phyloP scores from a whole-genome alignment of 2,113 vertebrate genomes.

The Physeter macrocephalus region DNA sequence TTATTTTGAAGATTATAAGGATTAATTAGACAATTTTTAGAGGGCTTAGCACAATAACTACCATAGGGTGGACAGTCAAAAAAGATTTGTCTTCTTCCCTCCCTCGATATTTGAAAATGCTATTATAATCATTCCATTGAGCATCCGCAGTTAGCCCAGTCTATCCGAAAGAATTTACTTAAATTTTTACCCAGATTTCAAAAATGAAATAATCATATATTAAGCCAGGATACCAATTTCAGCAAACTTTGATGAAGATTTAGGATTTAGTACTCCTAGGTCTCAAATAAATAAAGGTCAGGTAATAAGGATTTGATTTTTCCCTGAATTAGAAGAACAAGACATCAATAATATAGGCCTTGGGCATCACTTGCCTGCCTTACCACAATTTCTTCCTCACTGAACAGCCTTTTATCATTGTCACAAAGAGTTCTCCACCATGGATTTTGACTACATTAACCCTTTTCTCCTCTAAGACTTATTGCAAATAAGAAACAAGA shows the following conservation, averaged over 20 bases:
- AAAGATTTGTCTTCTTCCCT: conserved; percentile 8
- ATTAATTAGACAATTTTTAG: neutral
- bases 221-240: neutral
- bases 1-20: conserved; percentile 13
- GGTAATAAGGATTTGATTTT: neutral
- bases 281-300: neutral
- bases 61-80: neutral
- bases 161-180: conserved; percentile 4
- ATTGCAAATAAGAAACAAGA: neutral
- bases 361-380: neutral
- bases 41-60: neutral
- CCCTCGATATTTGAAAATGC: neutral
- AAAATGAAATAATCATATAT: neutral
- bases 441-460: neutral
- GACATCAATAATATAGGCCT: neutral
- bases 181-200: neutral
- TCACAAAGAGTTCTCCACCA: neutral
- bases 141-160: neutral
- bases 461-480: neutral
- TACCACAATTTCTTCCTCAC: neutral
- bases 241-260: neutral
- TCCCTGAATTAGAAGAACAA: neutral
- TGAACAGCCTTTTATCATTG: neutral
- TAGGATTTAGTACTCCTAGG: neutral
- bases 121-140: neutral